These are phyloP conservation scores for Corynorhinus townsendii DNA, from an alignment of 2,113 vertebrate species.

Conservation along the genomic window DNA sequence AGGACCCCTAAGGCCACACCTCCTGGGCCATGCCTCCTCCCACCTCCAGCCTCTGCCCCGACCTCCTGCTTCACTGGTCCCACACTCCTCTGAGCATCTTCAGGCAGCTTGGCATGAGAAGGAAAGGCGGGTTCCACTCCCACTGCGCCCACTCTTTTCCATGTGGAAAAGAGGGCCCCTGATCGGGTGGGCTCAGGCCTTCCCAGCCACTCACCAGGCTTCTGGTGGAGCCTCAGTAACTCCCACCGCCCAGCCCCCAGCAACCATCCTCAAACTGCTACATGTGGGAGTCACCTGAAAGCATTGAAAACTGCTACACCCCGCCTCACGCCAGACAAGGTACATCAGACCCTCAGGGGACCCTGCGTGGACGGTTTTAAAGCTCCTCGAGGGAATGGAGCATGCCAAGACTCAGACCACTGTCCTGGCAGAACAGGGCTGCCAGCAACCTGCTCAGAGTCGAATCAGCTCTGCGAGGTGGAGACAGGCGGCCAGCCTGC, in stretches of 20 bases:
- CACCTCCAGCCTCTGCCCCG: background rate
- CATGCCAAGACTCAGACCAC: background rate
- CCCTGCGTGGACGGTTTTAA: background rate
- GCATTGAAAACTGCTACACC: background rate
- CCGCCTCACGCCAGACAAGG: background rate
- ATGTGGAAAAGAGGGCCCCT: background rate
- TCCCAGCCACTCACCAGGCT: background rate
- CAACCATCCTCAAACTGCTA: background rate
- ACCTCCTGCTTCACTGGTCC: background rate
- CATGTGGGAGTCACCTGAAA: background rate
- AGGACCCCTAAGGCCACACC: background rate
- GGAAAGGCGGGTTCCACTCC: background rate
- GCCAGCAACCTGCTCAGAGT: background rate
- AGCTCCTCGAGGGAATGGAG: background rate
- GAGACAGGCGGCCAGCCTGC: conserved; percentile 60
- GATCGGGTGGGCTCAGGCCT: background rate
- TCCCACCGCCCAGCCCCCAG: background rate
- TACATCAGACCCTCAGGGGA: background rate
- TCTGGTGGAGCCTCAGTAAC: background rate
- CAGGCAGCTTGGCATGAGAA: background rate
- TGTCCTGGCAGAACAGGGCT: background rate
- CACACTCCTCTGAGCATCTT: background rate
- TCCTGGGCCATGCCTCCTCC: background rate
- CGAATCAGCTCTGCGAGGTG: conserved; percentile 63
- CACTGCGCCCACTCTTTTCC: background rate